Conservation (phyloP, 1,140 invertebrate genomes). For the Rhyzopertha dominica region DNA sequence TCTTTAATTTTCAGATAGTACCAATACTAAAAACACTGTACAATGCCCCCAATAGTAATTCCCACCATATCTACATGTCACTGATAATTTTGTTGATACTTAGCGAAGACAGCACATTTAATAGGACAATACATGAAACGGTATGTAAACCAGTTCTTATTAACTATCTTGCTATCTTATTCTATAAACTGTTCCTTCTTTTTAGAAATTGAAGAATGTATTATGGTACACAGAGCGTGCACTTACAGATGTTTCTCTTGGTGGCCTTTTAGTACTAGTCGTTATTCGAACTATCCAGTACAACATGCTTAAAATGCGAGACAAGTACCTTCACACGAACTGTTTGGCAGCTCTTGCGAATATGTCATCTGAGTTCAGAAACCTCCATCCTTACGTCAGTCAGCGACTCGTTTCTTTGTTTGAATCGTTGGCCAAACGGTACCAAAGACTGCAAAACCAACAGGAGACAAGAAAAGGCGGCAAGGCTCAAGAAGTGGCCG, state of each 20-base stretch:
- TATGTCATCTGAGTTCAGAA: slow-evolving; percentile 92
- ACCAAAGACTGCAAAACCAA: slow-evolving; percentile 40
- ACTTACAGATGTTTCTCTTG: slow-evolving; percentile 88
- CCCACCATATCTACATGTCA: slow-evolving; percentile 99
- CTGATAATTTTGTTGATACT: slow-evolving; percentile 94
- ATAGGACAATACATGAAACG: slow-evolving; percentile 89
- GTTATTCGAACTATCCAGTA: slow-evolving; percentile 95
- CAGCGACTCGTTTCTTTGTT: slow-evolving; percentile 87
- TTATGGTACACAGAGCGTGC: slow-evolving; percentile 88
- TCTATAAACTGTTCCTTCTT: slow-evolving; percentile 25
- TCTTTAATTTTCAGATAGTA: slow-evolving; percentile 76
- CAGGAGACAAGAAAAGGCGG: slow-evolving; percentile 37
- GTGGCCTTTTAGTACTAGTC: slow-evolving; percentile 92
- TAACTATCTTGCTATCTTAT: not conserved
- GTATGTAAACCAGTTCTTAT: slow-evolving; percentile 58
- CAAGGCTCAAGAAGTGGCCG: slow-evolving; percentile 39
- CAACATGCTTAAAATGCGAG: slow-evolving; percentile 95
- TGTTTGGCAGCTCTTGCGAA: slow-evolving; percentile 97
- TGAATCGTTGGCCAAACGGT: slow-evolving; percentile 79
- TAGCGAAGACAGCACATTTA: slow-evolving; percentile 95
- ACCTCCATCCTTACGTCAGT: slow-evolving; percentile 93
- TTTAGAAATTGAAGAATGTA: slow-evolving; percentile 78
- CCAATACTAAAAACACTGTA: slow-evolving; percentile 93
- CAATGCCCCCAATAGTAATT: slow-evolving; percentile 82
- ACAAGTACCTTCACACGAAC: slow-evolving; percentile 95